Evolutionary conservation across 2,113 vertebrate species (phyloP), one percentile per base, ranked within the genome.

Genomic region (Actenoides lindsayi): DNA sequence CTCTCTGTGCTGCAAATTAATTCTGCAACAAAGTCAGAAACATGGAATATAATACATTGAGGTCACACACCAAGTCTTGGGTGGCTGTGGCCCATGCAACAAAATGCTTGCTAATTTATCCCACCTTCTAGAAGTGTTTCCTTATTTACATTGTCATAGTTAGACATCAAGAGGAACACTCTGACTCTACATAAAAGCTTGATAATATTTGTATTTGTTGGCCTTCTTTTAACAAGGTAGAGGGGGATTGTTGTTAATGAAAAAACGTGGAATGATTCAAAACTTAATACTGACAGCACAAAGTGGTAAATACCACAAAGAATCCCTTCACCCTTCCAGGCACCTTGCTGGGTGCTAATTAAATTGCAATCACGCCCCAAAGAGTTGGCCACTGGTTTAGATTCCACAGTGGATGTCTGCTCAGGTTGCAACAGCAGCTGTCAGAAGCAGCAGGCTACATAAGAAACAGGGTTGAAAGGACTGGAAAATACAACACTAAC

Each of bases 271-370:
- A 83, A 75, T 51, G 13, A 75, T 37, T 50, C 48, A 67, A 60
- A 68, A 88, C 30, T 63, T 64, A 60, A 35, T 73, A 87, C 9
- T 70, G 87, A 68, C n/a, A 75, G 57, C 73, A 84, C 23, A 56
- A 94, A 78, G 42, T 28, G 48, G n/a, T 13, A 68, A 91, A 79
- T 56, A 79, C 12, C 75, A 79, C 53, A 67, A 75, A 75, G 33
- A 91, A 82, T 91, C 35, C 71, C 21, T 84, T 70, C 73, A 91
- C 62, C 65, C 87, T 18, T 56, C 68, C 44, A 48, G 70, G 44
- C 48, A 82, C 48, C 53, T 92, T 91, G 60, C 85, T 89, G 62
- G 35, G 65, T 69, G 56, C 48, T 87, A 93, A 92, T 93, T 79
- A 94, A 93, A 91, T 82, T 75, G 60, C 70, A 76, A 56, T 75